Base-by-base conservation (phyloP, 2,113 vertebrate genomes). In the Varanus salvator region DNA sequence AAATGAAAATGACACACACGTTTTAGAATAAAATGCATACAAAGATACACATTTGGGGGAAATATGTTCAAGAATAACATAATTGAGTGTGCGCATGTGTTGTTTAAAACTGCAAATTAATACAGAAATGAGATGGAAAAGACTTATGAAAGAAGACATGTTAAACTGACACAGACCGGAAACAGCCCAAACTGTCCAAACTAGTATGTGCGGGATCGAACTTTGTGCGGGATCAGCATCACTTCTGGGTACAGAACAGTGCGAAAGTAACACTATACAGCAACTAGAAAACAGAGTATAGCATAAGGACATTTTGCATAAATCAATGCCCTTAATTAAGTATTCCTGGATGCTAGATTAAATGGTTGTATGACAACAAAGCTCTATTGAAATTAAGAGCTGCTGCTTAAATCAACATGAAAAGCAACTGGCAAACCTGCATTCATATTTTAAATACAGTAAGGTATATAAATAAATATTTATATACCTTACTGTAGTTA, bases 271-370 rank as follows among this genome's bases (percentile, higher is more conserved):
- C 27, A 50, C 34, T 66, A 17, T 68, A 69, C 27, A 52, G 68
- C 44, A 69, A 31, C 1, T 27, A 71, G 64, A 17, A 85, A 85
- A 27, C 12, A 72, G 34, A 1, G 34, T 66, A 21, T 11, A n/a
- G 71, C 25, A 86, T 48, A 34, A 12, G 4, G 14, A 44, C 23
- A 66, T 77, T 44, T 66, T 87, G 85, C 57, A 48, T 44, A 77
- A 77, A 66, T 87, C 57, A 77, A 29, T 66, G 74, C 7, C 87
- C 86, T 6, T 94, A 95, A 95, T 95, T 95, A 95, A 93, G 92
- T 94, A 91, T 83, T 96, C 95, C 93, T 94, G 94, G 94, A 93
- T 96, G 89, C 84, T 93, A 92, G 92, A 90, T 95, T 93, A 91
- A 92, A 54, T 85, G 87, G 94, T 93, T 94, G 91, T 95, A 95